phyloP scores from a whole-genome alignment of 2,888 invertebrate genomes.

The Heliconius cydno region DNA sequence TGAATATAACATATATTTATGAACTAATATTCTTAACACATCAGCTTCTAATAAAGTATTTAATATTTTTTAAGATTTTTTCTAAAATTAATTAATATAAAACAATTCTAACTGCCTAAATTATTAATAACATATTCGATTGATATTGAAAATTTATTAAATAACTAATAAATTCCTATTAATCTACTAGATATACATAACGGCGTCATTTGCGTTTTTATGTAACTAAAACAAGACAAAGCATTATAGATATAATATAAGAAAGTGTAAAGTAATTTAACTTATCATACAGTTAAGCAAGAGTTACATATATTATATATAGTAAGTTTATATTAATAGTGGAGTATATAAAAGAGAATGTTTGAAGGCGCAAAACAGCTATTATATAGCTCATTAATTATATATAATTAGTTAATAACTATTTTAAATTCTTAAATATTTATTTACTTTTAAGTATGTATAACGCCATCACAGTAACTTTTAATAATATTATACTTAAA shows the following conservation, averaged over 20 bases:
- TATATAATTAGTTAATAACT: not conserved
- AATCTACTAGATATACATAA: not conserved
- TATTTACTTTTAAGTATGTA: not conserved
- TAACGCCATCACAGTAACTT: not conserved
- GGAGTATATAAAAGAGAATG: conserved; percentile 34
- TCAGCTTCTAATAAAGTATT: not conserved
- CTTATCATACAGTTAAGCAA: not conserved
- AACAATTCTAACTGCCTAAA: not conserved
- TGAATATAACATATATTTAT: not conserved
- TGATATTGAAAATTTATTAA: not conserved
- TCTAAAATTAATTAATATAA: not conserved
- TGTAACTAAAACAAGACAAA: not conserved
- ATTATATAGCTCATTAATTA: conserved; percentile 32
- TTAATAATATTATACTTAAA: too few relatives aligned
- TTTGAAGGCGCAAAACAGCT: conserved; percentile 33
- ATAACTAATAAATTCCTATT: not conserved
- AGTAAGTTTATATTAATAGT: conserved; percentile 7
- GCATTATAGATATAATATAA: not conserved
- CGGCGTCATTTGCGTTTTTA: not conserved
- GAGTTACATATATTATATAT: not conserved
- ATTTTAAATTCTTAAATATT: not conserved
- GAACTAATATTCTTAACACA: not conserved
- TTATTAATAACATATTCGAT: not conserved
- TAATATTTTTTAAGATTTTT: not conserved
- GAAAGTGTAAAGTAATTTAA: not conserved